These are phyloP conservation scores for Phasianus colchicus DNA, from an alignment of 2,113 vertebrate genomes.

Conservation along the genomic window DNA sequence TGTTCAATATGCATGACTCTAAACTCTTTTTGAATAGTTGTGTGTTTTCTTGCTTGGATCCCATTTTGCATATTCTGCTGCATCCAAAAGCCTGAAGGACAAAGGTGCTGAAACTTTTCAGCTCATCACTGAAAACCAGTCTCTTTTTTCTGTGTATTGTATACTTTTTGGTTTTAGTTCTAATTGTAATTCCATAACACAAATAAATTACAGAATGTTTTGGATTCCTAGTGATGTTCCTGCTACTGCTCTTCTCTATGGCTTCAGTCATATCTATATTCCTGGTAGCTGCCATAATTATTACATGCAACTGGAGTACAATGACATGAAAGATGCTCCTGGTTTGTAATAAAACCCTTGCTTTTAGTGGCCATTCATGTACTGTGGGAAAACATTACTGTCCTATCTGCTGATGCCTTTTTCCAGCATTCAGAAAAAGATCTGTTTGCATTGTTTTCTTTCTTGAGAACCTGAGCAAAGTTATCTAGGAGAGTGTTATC, in stretches of 20 bases:
- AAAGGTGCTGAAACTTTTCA: neutral
- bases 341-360: neutral
- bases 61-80: neutral
- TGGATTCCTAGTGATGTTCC: neutral
- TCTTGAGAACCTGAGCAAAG: neutral
- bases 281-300: neutral
- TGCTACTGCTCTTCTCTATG: neutral
- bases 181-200: neutral
- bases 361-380: neutral
- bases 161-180: neutral
- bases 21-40: neutral
- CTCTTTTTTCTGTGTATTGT: neutral
- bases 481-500: neutral
- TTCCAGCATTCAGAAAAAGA: neutral
- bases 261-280: neutral
- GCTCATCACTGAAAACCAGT: too few species aligned
- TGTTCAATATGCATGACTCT: neutral
- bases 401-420: neutral
- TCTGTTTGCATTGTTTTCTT: neutral
- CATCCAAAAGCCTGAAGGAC: neutral
- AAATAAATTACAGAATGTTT: neutral
- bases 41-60: neutral
- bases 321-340: neutral
- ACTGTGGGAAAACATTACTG: neutral
- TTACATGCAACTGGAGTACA: rapidly evolving